Conservation (phyloP, 2,797 vertebrate species). For the Chelon auratus region DNA sequence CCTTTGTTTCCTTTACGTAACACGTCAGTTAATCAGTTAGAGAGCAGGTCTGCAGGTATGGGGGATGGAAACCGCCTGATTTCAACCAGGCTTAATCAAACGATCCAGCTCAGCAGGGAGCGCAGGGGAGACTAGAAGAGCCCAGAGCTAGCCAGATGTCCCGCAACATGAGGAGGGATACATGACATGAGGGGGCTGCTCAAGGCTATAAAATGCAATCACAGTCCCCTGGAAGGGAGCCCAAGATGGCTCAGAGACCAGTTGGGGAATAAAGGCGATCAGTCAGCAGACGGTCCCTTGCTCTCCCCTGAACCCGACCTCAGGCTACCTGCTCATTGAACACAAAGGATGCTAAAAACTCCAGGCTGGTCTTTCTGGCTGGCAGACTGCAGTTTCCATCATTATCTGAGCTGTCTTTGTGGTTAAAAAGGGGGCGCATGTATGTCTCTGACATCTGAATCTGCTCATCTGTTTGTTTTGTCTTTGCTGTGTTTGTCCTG, state of each 20-base stretch:
- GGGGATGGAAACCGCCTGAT: slow-evolving; percentile 36
- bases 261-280: slow-evolving; percentile 43
- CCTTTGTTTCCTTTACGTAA: too few relatives aligned
- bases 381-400: slow-evolving; percentile 27
- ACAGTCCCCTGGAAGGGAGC: slow-evolving; percentile 60
- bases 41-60: slow-evolving; percentile 29
- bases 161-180: slow-evolving; percentile 52
- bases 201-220: slow-evolving; percentile 70
- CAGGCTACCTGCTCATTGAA: slow-evolving; percentile 54
- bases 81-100: slow-evolving; percentile 73
- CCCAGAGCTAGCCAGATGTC: slow-evolving; percentile 74
- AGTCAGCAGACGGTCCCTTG: slow-evolving; percentile 46
- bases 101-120: slow-evolving; percentile 55
- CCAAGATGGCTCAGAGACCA: slow-evolving; percentile 59
- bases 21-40: background rate
- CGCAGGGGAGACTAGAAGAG: slow-evolving; percentile 58
- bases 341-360: slow-evolving; percentile 30
- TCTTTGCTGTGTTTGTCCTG: slow-evolving; percentile 39
- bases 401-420: slow-evolving; percentile 3
- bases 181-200: slow-evolving; percentile 60
- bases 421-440: slow-evolving; percentile 18
- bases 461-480: slow-evolving; percentile 59
- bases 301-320: slow-evolving; percentile 48
- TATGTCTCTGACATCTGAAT: slow-evolving; percentile 51
- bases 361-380: slow-evolving; percentile 24